phyloP scores from a whole-genome alignment of 1,140 invertebrate genomes.

The Pogonomyrmex californicus region DNA sequence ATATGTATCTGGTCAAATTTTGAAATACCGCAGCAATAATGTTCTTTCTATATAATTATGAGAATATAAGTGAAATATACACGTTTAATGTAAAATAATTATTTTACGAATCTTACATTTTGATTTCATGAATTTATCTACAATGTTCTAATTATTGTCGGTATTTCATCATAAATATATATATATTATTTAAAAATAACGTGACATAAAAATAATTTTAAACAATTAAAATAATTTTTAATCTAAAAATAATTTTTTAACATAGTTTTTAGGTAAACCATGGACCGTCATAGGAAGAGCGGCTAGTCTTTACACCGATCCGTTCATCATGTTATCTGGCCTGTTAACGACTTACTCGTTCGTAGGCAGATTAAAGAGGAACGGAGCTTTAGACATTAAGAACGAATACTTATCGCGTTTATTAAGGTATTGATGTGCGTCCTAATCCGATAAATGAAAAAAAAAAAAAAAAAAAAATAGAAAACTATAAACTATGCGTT shows the following conservation, averaged over 20 bases:
- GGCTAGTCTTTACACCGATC: constrained; percentile 92
- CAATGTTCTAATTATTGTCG: background rate
- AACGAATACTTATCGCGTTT: constrained; percentile 89
- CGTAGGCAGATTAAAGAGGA: constrained; percentile 88
- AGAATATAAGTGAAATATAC: background rate
- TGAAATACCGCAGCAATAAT: too few relatives aligned
- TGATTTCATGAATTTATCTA: background rate
- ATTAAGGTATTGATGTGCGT: constrained; percentile 86
- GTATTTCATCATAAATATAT: background rate
- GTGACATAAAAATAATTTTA: background rate
- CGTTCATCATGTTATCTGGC: constrained; percentile 92
- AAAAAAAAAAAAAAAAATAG: background rate
- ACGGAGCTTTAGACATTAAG: constrained; percentile 88
- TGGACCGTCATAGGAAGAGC: constrained; percentile 92
- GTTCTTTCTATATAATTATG: background rate
- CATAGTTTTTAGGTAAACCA: constrained; percentile 89
- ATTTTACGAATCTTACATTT: constrained; percentile 5
- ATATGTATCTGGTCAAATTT: too few relatives aligned
- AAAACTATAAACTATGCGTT: background rate
- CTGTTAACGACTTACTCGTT: constrained; percentile 90
- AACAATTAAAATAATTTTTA: constrained; percentile 86
- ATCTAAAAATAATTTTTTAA: constrained; percentile 29
- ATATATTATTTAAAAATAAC: background rate
- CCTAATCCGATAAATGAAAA: background rate
- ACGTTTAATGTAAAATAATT: background rate